Evolutionary conservation across 2,113 vertebrate genomes (phyloP).

Genomic region (Trematocara unimaculatum): DNA sequence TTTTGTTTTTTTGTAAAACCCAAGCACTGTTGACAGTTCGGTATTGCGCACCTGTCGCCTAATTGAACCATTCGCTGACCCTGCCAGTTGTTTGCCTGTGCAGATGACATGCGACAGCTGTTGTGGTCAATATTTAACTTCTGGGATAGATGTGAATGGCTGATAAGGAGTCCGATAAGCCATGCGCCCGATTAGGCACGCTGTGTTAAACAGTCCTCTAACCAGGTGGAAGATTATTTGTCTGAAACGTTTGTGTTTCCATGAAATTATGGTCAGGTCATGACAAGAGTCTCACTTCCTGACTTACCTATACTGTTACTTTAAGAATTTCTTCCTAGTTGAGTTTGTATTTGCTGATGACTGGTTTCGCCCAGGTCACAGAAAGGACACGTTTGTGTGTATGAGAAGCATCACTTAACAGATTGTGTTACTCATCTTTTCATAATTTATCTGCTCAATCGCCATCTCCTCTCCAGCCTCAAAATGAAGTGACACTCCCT

Average conservation of each 20-base stretch:
- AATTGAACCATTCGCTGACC: neutral
- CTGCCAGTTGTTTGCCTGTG: neutral
- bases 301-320: neutral
- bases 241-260: neutral
- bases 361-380: neutral
- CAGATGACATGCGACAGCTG: neutral
- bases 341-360: neutral
- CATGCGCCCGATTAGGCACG: neutral
- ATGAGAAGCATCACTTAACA: neutral
- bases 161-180: neutral
- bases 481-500: slow-evolving; percentile 17
- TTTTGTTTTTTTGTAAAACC: neutral
- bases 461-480: slow-evolving; percentile 13
- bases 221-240: neutral
- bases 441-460: slow-evolving; percentile 48
- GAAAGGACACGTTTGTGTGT: neutral
- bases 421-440: slow-evolving; percentile 54
- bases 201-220: neutral
- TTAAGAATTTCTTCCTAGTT: neutral
- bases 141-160: neutral
- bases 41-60: neutral
- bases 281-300: neutral
- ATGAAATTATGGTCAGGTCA: neutral
- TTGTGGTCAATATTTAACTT: slow-evolving; percentile 21
- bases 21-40: neutral